Percentiles rank a stretch among this genome's conserved stretches.
phyloP scores from a whole-genome alignment of 92 coral and sea anemone genomes.

The Porites cylindrica region DNA sequence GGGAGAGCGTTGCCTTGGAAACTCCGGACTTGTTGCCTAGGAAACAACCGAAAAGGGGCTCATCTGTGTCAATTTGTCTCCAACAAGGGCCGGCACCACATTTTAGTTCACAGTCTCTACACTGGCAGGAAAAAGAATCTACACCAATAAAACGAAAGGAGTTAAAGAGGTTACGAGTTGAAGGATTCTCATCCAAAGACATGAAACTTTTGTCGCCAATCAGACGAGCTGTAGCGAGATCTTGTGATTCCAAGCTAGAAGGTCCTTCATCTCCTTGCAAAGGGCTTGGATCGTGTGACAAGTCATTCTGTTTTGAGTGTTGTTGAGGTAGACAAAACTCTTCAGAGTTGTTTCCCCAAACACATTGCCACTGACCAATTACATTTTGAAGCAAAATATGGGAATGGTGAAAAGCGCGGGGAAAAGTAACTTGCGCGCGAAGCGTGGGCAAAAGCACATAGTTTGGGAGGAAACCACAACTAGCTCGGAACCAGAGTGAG shows the following conservation, averaged over 20 bases:
- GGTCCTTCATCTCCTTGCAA: conserved; percentile 14
- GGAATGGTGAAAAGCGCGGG: background rate
- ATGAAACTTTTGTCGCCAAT: conserved; percentile 20
- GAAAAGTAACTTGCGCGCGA: background rate
- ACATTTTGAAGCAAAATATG: background rate
- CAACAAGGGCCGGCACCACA: background rate
- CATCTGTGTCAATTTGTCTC: background rate
- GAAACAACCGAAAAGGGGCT: conserved; percentile 26
- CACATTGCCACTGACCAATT: background rate
- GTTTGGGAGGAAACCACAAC: background rate
- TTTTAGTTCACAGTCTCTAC: background rate
- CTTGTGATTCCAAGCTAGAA: background rate
- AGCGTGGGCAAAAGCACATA: background rate
- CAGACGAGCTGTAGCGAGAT: background rate
- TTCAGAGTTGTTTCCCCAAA: too few species aligned
- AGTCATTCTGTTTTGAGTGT: conserved; percentile 41
- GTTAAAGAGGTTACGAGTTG: background rate
- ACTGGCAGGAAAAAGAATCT: conserved; percentile 3
- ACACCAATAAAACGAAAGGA: conserved; percentile 12
- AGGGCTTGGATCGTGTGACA: conserved; percentile 18
- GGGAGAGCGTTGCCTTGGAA: conserved; percentile 22
- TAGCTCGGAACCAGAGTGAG: background rate
- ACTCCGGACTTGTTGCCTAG: conserved; percentile 17
- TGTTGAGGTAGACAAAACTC: background rate
- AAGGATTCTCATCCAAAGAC: background rate